Evolutionary conservation across 2,113 vertebrate genomes (phyloP), one percentile per base, ranked within the genome.

Genomic region (Corythornis cristatus): DNA sequence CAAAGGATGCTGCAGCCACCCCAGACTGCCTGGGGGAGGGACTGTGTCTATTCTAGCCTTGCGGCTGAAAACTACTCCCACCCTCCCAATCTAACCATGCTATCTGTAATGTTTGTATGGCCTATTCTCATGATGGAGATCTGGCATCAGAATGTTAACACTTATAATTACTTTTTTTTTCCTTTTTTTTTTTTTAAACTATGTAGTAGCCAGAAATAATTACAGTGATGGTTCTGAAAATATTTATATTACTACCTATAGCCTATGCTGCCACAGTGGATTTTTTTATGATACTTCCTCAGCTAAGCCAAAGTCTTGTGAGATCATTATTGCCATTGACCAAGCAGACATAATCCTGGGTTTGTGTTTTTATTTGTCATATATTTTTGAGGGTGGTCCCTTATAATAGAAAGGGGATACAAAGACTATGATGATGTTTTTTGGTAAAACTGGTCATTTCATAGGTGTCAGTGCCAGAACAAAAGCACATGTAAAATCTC

Each of bases 1-100:
- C 78, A 93, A 89, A 88, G 68, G 93, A 85, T 91, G 85, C 71
- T 83, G 54, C 67, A 89, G 50, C 75, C 75, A 83, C 46, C 45
- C 31, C 67, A 80, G 58, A 54, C 75, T 73, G 87, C 85, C 89
- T 85, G 54, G 31, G 51, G 89, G 66, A 83, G 67, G 51, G 64
- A 88, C 67, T 2, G 0, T 77, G 73, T 70, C 61, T 90, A 20
- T 72, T 93, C 77, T 42, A 92, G 81, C 74, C 82, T 85, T 71
- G n/a, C 0, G 0, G 82, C 60, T 88, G 51, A 83, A 83, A 83
- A 40, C 15, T 42, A 9, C 85, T 94, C 75, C 78, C 79, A 96
- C 79, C 42, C 15, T 85, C 50, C 71, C 60, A 33, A 9, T 58
- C 45, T 54, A 91, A 60, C 7, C 15, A 21, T 68, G 25, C 81